phyloP scores from a whole-genome alignment of 2,888 invertebrate species.

The Eucera pruinosa region DNA sequence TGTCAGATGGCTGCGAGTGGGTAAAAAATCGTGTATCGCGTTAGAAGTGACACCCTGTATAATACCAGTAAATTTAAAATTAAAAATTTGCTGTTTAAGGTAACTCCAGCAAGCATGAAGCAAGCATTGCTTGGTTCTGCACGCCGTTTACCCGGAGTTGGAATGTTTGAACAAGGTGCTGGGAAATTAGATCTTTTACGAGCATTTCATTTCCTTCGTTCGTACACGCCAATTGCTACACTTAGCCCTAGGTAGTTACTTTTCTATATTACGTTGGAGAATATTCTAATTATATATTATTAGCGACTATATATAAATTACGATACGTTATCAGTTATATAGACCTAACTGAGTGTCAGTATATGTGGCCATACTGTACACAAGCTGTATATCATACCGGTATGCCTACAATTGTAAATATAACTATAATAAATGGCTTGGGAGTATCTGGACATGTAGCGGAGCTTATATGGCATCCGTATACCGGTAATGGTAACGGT shows the following conservation, averaged over 20 bases:
- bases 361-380: slow-evolving; percentile 99
- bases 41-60: no score
- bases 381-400: slow-evolving; percentile 96
- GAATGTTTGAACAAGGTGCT: slow-evolving; percentile 99
- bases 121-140: slow-evolving; percentile 97
- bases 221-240: slow-evolving; percentile 87
- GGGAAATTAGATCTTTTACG: slow-evolving; percentile 96
- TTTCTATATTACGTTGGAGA: neutral
- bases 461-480: slow-evolving; percentile 92
- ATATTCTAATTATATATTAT: neutral
- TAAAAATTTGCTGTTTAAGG: slow-evolving; percentile 67
- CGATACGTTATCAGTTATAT: slow-evolving; percentile 89
- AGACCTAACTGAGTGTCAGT: slow-evolving; percentile 97
- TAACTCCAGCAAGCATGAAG: slow-evolving; percentile 97
- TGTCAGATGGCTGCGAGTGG: no score
- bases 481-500: slow-evolving; percentile 91
- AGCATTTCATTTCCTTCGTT: slow-evolving; percentile 90
- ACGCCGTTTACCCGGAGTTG: slow-evolving; percentile 91
- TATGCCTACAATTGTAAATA: slow-evolving; percentile 95
- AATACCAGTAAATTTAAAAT: no score
- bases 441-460: slow-evolving; percentile 93
- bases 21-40: no score
- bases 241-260: slow-evolving; percentile 83
- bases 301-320: slow-evolving; percentile 75
- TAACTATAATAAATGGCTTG: slow-evolving; percentile 97